Base-by-base conservation (phyloP, 2,113 vertebrate genomes). In the Daboia siamensis region DNA sequence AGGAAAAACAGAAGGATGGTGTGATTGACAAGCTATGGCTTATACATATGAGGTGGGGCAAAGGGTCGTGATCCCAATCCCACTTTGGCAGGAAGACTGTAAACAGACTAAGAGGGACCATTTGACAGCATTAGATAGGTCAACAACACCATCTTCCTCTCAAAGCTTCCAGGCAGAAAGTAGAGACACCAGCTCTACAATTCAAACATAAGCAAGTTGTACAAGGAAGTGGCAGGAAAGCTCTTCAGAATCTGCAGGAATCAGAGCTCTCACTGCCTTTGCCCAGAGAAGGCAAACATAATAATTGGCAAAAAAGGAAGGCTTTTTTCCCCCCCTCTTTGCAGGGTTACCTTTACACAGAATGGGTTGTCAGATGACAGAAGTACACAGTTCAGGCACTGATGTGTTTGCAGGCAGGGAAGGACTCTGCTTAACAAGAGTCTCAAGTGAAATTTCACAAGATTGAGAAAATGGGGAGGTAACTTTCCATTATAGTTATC, bases 21-120 rank as follows among this genome's bases (percentile, higher is more conserved):
- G 93, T 96, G 96, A 97, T 93, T 97, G 97, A 96, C 96, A 96
- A 96, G 93, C 94, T 96, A 96, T 96, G 89, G 95, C 93, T 96
- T 94, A 96, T 92, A 96, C 92, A 96, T 96, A 96, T 95, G 93
- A 96, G 93, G 88, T 93, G 93, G 95, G 90, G 94, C 94, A 96
- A 95, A 95, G 96, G 97, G 96, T 96, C 94, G 48, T 95, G 95
- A 93, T 96, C 96, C 93, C 95, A 94, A 95, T 97, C 94, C 94
- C 95, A 96, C 94, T 93, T 90, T 97, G 95, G 94, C 94, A 96
- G 84, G 90, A 96, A 93, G 96, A 95, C 94, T 96, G 94, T 96
- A 96, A 96, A 96, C 94, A 95, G 96, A 94, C 94, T 96, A 91
- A 95, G 93, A 96, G 92, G 93, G 91, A 95, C 95, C 95, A 95